Evolutionary conservation across 2,113 vertebrate species (phyloP).

Genomic region (Phrynocephalus versicolor): DNA sequence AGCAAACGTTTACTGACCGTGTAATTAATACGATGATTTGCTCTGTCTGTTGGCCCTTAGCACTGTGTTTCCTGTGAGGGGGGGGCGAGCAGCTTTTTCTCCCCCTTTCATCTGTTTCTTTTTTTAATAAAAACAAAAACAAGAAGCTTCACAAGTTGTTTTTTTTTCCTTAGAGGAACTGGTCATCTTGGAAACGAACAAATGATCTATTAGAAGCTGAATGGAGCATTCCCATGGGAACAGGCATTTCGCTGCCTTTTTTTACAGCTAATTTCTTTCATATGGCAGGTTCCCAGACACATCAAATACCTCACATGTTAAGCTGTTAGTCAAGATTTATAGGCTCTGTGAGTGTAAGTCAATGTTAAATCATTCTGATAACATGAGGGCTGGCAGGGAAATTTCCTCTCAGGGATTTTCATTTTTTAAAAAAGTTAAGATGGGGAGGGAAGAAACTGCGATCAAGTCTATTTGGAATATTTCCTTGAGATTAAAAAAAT

Average conservation of each 20-base stretch:
- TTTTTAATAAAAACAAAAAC: no score
- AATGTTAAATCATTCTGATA: slow-evolving; percentile 74
- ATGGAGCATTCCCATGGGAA: slow-evolving; percentile 81
- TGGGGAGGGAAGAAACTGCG: background rate
- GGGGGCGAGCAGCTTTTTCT: slow-evolving; percentile 54
- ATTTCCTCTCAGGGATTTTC: slow-evolving; percentile 69
- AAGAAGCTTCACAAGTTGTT: slow-evolving; percentile 68
- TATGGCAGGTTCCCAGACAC: slow-evolving; percentile 88
- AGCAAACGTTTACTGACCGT: slow-evolving; percentile 91
- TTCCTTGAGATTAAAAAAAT: slow-evolving; percentile 48
- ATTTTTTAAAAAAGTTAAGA: slow-evolving; percentile 39
- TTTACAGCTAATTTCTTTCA: slow-evolving; percentile 79
- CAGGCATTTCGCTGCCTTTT: slow-evolving; percentile 75
- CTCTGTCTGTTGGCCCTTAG: slow-evolving; percentile 87
- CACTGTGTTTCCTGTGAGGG: slow-evolving; percentile 86
- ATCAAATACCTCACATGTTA: slow-evolving; percentile 75
- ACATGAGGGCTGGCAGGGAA: slow-evolving; percentile 69
- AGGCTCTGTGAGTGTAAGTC: slow-evolving; percentile 72
- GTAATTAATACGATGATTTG: slow-evolving; percentile 93
- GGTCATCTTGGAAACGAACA: slow-evolving; percentile 79
- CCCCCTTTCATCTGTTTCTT: slow-evolving; percentile 44
- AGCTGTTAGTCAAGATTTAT: slow-evolving; percentile 79
- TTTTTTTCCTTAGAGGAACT: slow-evolving; percentile 81
- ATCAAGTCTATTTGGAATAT: slow-evolving; percentile 55
- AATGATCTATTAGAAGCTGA: slow-evolving; percentile 78